Conservation (phyloP, 2,113 vertebrate species). For the Protomyctophum bolini region DNA sequence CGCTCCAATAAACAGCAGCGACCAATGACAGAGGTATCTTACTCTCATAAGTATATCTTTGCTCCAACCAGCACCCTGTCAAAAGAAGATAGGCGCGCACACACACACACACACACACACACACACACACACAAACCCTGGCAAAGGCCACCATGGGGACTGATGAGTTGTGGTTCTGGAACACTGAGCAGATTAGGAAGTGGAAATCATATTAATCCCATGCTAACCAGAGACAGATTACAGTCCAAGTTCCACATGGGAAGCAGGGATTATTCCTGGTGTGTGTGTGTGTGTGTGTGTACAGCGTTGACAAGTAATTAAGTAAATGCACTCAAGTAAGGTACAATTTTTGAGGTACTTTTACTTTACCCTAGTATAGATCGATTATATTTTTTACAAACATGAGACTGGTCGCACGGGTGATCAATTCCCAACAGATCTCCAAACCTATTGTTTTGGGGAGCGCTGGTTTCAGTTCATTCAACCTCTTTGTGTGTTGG, state of each 20-base stretch:
- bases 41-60: too few relatives aligned
- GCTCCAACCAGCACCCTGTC: slow-evolving; percentile 30
- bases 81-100: slow-evolving; percentile 40
- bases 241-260: slow-evolving; percentile 47
- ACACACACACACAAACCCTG: slow-evolving; percentile 3
- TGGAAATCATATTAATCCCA: slow-evolving; percentile 55
- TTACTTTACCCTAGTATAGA: too few relatives aligned
- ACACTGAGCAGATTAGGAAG: slow-evolving; percentile 67
- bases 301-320: background rate
- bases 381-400: too few relatives aligned
- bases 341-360: background rate
- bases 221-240: slow-evolving; percentile 71
- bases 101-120: slow-evolving; percentile 15
- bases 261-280: slow-evolving; percentile 50
- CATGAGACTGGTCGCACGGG: too few relatives aligned
- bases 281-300: slow-evolving; percentile 25
- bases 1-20: background rate
- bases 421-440: too few relatives aligned
- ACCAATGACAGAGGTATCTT: slow-evolving; percentile 15
- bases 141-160: slow-evolving; percentile 45
- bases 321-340: too few relatives aligned
- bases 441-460: too few relatives aligned
- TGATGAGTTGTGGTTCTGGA: slow-evolving; percentile 64
- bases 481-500: too few relatives aligned
- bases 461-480: too few relatives aligned